These are phyloP conservation scores for Endomychus coccineus DNA, from an alignment of 2,888 invertebrate genomes.

Conservation along the genomic window DNA sequence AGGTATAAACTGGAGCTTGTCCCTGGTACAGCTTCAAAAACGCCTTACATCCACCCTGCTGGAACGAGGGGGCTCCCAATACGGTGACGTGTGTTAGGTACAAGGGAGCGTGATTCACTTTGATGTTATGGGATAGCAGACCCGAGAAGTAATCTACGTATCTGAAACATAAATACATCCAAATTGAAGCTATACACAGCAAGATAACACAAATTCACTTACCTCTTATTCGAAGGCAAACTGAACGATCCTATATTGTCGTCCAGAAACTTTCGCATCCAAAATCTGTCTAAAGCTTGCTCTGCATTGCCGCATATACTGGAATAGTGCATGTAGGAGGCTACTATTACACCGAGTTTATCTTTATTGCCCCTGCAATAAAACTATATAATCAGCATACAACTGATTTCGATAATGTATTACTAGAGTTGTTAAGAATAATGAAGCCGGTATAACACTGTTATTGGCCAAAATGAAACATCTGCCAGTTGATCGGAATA, in stretches of 20 bases:
- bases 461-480: no score
- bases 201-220: no score
- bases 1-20: slow-evolving; percentile 81
- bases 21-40: slow-evolving; percentile 88
- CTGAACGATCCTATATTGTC: slow-evolving; percentile 65
- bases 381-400: slow-evolving; percentile 2
- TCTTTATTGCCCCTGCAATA: slow-evolving; percentile 70
- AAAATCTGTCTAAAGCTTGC: slow-evolving; percentile 83
- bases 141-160: slow-evolving; percentile 91
- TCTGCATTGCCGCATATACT: slow-evolving; percentile 81
- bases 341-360: slow-evolving; percentile 78
- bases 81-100: slow-evolving; percentile 82
- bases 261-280: slow-evolving; percentile 86
- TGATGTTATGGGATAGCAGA: slow-evolving; percentile 77
- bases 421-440: no score
- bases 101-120: slow-evolving; percentile 80
- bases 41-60: slow-evolving; percentile 58
- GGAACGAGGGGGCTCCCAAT: slow-evolving; percentile 70
- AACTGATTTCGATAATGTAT: slow-evolving; percentile 4
- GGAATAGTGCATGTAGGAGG: slow-evolving; percentile 91
- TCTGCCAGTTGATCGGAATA: no score
- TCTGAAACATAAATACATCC: slow-evolving; percentile 55
- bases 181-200: no score
- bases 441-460: no score
- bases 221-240: slow-evolving; percentile 71